Base-by-base conservation (phyloP, 2,113 vertebrate genomes). In the Bucco capensis region DNA sequence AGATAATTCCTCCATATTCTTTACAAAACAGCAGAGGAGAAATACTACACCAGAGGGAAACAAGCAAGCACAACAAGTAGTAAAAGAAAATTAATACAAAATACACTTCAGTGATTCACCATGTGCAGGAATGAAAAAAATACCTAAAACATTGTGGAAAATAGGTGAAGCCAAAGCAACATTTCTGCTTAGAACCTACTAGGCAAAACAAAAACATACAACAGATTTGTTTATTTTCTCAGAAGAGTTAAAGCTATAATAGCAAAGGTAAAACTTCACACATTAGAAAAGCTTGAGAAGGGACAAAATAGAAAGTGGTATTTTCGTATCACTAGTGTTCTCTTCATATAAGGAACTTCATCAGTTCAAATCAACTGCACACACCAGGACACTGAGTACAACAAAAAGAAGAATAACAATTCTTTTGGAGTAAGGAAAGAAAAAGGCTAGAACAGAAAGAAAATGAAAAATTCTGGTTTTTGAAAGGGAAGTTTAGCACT, bases 241-340 rank as follows among this genome's bases (percentile, higher is more conserved):
- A 17, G 10, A 76, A 65, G 10, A 73, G 12, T 53, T 75, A 67
- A 58, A 7, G 21, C 7, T n/a, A 24, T 8, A n/a, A 16, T 7
- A 76, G 19, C 46, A 76, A 56, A 69, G 19, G 5, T 28, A 28
- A 22, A 64, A 53, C 51, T 33, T 46, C 51, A 74, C 8, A 28
- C 15, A 37, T 50, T 17, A 54, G 10, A 74, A 71, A 92, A 77
- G 14, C 23, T 7, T 84, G 38, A 89, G 51, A 70, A 66, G 23
- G 16, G 5, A 58, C 8, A 57, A 56, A 91, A 35, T 2, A 62
- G 31, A 9, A 83, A 54, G 4, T 3, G 1, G 0, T 12, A 14
- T 40, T 79, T 87, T 71, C 3, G 2, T 35, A 69, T 10, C 10
- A 67, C 10, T 35, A 17, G 1, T 35, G 9, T 12, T 42, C 17